A percentile compares a stretch with the other conserved stretches of the same genome.
Conservation (phyloP, 2,113 vertebrate genomes). For the Erinaceus europaeus region DNA sequence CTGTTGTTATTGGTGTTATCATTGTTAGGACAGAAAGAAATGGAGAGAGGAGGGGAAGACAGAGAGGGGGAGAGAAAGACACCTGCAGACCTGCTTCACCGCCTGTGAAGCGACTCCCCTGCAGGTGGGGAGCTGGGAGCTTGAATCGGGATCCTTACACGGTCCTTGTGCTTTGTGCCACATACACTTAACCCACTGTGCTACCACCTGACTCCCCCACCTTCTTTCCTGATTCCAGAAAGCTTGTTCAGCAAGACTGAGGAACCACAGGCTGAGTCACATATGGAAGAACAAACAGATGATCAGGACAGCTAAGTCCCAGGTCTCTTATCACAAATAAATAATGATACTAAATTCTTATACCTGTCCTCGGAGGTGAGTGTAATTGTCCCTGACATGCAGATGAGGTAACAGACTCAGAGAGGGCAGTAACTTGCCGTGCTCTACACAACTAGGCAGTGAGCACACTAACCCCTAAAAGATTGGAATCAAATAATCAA, state of each 20-base stretch:
- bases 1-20: no score
- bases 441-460: not conserved
- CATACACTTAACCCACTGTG: no score
- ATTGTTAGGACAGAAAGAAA: no score
- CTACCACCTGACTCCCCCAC: no score
- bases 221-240: not conserved
- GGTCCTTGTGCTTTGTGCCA: no score
- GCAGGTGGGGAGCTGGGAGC: no score
- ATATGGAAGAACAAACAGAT: not conserved
- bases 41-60: no score
- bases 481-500: constrained; percentile 1
- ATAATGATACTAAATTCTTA: not conserved
- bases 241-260: not conserved
- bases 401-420: constrained; percentile 8
- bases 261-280: not conserved
- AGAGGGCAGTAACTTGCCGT: not conserved
- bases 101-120: no score
- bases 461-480: not conserved
- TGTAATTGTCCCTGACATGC: not conserved
- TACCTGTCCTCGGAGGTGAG: not conserved
- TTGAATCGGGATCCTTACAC: no score
- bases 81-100: no score
- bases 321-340: not conserved
- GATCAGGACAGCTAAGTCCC: not conserved
- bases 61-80: no score